Percentiles rank a stretch among this genome's conserved stretches.
phyloP scores from a whole-genome alignment of 1,140 invertebrate genomes.

The Ceratina japonica region DNA sequence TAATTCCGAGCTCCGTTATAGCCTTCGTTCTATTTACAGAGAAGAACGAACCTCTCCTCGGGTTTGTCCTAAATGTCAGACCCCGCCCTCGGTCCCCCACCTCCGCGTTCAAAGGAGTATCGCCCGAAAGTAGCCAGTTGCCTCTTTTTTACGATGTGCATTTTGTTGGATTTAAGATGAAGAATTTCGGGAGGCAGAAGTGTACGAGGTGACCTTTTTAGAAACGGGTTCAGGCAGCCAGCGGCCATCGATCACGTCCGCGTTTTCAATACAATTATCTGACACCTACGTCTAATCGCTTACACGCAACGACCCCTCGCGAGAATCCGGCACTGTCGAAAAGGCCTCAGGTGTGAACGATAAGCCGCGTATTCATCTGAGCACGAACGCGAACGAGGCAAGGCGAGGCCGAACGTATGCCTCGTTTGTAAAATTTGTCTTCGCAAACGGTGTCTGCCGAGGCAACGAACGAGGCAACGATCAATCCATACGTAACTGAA shows the following conservation, averaged over 20 bases:
- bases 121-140: neutral
- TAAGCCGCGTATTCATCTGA: too few relatives aligned
- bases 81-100: neutral
- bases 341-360: slow-evolving; percentile 48
- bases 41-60: neutral
- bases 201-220: slow-evolving; percentile 18
- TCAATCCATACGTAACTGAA: too few relatives aligned
- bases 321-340: slow-evolving; percentile 45
- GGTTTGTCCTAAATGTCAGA: slow-evolving; percentile 36
- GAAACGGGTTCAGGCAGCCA: neutral
- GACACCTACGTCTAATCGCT: slow-evolving; percentile 54
- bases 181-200: neutral
- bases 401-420: too few relatives aligned
- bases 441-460: too few relatives aligned
- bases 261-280: slow-evolving; percentile 61
- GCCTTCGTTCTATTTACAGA: slow-evolving; percentile 24
- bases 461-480: too few relatives aligned
- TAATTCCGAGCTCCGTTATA: slow-evolving; percentile 1
- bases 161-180: too few relatives aligned
- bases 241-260: slow-evolving; percentile 55
- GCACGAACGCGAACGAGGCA: too few relatives aligned
- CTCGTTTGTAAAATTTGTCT: too few relatives aligned
- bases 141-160: too few relatives aligned
- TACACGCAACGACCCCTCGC: slow-evolving; percentile 48
- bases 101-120: too few relatives aligned